phyloP scores from a whole-genome alignment of 2,797 vertebrate genomes.

The Crocodylus rhombifer region DNA sequence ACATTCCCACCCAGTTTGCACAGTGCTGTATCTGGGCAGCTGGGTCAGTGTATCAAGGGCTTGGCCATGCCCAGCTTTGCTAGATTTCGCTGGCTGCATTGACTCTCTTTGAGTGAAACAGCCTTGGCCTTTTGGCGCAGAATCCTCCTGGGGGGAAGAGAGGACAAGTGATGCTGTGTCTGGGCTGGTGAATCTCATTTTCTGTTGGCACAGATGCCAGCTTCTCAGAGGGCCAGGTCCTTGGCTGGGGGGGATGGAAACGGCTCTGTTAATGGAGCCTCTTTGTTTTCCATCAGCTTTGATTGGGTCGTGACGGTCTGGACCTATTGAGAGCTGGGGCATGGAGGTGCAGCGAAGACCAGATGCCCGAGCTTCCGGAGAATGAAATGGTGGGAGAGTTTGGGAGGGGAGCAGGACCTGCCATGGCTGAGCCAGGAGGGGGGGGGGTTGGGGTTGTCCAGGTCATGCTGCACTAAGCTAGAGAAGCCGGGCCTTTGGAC shows the following conservation, averaged over 20 bases:
- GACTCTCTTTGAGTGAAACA: conserved; percentile 26
- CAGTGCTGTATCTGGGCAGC: background rate
- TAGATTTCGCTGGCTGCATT: rapidly evolving
- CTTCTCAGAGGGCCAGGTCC: background rate
- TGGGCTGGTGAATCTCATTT: conserved; percentile 24
- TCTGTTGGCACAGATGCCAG: conserved; percentile 49
- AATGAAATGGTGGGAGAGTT: background rate
- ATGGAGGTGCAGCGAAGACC: background rate
- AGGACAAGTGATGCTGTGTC: background rate
- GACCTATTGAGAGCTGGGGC: background rate
- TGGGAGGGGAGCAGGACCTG: background rate
- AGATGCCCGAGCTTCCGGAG: background rate
- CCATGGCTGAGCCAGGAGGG: background rate
- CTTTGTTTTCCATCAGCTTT: background rate
- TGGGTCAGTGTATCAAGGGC: conserved; percentile 34
- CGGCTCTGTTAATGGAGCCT: background rate
- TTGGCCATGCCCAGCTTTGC: background rate
- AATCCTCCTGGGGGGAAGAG: background rate
- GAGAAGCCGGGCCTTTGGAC: background rate
- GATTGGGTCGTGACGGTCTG: background rate
- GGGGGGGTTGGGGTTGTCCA: background rate
- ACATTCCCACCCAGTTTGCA: background rate
- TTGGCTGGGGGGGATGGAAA: background rate
- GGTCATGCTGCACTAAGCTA: rapidly evolving
- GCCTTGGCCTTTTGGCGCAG: background rate